phyloP scores from a whole-genome alignment of 2,113 vertebrate genomes.

The Anolis sagrei region DNA sequence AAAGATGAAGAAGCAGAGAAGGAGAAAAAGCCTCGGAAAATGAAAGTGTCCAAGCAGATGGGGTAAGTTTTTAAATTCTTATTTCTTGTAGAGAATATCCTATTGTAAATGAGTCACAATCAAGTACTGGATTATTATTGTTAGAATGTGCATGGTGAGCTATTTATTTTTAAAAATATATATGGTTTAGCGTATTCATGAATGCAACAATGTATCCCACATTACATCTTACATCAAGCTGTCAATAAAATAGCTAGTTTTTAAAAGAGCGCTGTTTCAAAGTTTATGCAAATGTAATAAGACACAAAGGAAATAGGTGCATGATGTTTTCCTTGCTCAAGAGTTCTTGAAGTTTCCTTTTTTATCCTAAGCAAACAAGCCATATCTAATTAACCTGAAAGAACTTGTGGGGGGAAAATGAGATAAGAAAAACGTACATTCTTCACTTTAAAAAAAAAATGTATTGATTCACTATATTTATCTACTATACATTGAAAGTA shows the following conservation, averaged over 20 bases:
- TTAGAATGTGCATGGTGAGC: neutral
- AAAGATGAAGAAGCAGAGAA: constrained; percentile 89
- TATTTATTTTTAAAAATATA: neutral
- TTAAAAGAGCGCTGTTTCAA: neutral
- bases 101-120: neutral
- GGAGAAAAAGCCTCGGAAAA: constrained; percentile 94
- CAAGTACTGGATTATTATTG: neutral
- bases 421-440: neutral
- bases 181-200: neutral
- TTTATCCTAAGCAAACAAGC: neutral
- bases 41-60: constrained; percentile 87
- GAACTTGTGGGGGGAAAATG: neutral
- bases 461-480: neutral
- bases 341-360: neutral
- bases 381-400: neutral
- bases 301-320: neutral
- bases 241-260: neutral
- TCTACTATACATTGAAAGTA: neutral
- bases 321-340: neutral
- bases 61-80: constrained; percentile 79
- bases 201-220: neutral
- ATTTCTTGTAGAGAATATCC: neutral
- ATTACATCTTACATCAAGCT: neutral
- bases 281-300: neutral
- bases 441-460: neutral